Base-by-base conservation (phyloP, 2,888 invertebrate species). In the Cotesia congregata region DNA sequence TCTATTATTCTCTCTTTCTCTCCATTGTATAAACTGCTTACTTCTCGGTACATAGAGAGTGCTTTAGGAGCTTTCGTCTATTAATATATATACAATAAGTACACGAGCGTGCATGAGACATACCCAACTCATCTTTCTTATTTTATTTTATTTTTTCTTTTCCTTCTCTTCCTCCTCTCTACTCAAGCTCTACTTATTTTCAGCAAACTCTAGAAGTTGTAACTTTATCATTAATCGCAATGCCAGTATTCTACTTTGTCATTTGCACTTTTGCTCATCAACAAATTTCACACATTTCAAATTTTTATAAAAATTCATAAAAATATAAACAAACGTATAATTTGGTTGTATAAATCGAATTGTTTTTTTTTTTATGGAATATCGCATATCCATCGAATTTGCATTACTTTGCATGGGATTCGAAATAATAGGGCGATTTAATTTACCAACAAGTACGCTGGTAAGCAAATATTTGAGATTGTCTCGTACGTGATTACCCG, bases 211-310 rank as follows among this genome's bases (percentile, higher is more conserved):
- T 50, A 50, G 3, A 50, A 50, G 50, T 50, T 50, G 9, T 50
- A 12, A 12, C 50, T 50, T 60, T 71, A 61, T 71, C 71, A 61
- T 71, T 71, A 71, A 71, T 71, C 62, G 62, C 7, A 39, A 71
- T 15, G 40, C 39, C 39, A 7, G 38, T 61, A 39, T 71, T 39
- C 15, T 61, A 71, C 71, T 71, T 15, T 38, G 39, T 62, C 39
- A 71, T 15, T 40, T 60, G 40, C 39, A 62, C 38, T 39, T 15
- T 61, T 61, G 41, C 15, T 20, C 39, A 40, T 7, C 7, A 17
- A 41, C 9, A 68, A 68, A 41, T 17, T 6, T 41, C 15, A 68
- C 12, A 68, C 7, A 50, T 50, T 50, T 7, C 12, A 12, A 3
- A 30, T 30, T 30, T 30, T 30, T 30, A 3, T 1, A 3, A 3